Evolutionary conservation across 1,140 invertebrate species (phyloP).

Genomic region (Drosophila jambulina): DNA sequence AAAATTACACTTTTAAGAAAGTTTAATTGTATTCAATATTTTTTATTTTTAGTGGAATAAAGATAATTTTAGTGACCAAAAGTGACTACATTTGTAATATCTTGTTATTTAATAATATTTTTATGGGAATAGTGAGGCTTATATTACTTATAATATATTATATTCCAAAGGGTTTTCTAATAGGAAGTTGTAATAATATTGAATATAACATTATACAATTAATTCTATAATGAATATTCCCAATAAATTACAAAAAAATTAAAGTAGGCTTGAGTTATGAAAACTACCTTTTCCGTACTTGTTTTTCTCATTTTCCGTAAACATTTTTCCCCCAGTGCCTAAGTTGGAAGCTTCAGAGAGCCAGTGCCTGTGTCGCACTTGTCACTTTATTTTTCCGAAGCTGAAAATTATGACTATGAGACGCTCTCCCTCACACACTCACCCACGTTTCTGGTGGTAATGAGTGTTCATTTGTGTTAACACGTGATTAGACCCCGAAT

Average conservation of each 20-base stretch:
- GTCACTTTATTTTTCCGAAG: conserved; percentile 33
- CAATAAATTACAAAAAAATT: neutral
- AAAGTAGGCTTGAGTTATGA: neutral
- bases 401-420: conserved; percentile 12
- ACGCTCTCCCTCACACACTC: conserved; percentile 6
- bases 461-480: conserved; percentile 80
- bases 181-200: neutral
- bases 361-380: conserved; percentile 54
- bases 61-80: neutral
- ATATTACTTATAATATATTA: neutral
- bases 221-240: neutral
- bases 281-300: neutral
- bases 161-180: no score
- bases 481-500: conserved; percentile 77
- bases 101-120: neutral
- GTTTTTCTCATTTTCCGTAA: neutral
- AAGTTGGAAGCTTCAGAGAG: conserved; percentile 37
- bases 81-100: rapidly evolving
- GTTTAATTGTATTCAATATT: no score
- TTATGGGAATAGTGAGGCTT: neutral
- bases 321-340: conserved; percentile 7
- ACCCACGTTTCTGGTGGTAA: conserved; percentile 49
- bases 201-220: neutral
- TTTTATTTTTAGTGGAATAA: no score
- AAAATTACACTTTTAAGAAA: neutral